Base-by-base conservation (phyloP, 1,140 invertebrate genomes). In the Heliconius nattereri region DNA sequence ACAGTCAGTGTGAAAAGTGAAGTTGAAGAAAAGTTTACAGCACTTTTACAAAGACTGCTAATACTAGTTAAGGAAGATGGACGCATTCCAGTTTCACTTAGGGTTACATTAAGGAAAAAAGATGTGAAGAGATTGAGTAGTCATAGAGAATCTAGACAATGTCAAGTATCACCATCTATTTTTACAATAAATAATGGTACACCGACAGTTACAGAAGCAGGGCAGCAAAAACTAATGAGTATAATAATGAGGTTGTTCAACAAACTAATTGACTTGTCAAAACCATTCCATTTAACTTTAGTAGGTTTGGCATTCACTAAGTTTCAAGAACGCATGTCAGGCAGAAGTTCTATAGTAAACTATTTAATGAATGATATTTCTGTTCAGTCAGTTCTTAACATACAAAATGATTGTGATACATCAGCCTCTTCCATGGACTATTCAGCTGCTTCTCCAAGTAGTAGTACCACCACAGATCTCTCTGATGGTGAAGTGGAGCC, bases 291-390 rank as follows among this genome's bases (percentile, higher is more conserved):
- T 91, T 95, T 98, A 80, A 97, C 97, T 9, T 91, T 97, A 54
- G 91, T 98, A 54, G 97, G 97, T 32, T 92, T 98, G 81, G 96
- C 97, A 19, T 97, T 97, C 86, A 97, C 96, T 5, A 97, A 97
- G 89, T 97, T 97, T 83, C 96, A 96, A 81, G 97, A 97, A 86
- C 95, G 95, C 70, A 95, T 95, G 84, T 95, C 95, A 23, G 96
- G 96, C 2, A 95, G 94, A 83, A 94, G 95, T 86, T 96, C 96
- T 35, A 96, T 97, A 84, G 95, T 96, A 1, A 96, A 96, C n/a
- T 97, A 97, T 85, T 92, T 97, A 35, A 95, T 96, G 83, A 96
- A 96, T 84, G 96, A 96, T 85, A 95, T 97, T 20, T 96, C 96
- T 82, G 96, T 97, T 32, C 96, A 97, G 85, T 96, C 96, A 1